Percentiles rank a stretch among this genome's conserved stretches.
These are phyloP conservation scores for rat (Rattus norvegicus) DNA, from an alignment of 2,113 vertebrate genomes.

Conservation along the genomic window DNA sequence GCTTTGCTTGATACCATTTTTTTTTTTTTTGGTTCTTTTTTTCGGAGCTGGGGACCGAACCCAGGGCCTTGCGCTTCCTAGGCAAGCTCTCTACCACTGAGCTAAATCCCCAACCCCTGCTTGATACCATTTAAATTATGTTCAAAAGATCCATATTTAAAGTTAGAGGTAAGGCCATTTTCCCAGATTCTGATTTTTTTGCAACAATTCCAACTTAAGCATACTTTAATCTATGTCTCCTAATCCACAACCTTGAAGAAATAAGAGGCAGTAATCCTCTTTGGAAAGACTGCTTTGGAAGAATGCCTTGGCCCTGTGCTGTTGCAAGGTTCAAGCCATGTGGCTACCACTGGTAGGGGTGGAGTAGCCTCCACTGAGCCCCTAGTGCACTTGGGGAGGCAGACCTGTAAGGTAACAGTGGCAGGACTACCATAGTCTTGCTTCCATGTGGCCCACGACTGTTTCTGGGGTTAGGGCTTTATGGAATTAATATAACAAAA, in stretches of 20 bases:
- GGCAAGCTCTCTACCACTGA: too few species aligned
- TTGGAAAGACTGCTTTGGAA: too few species aligned
- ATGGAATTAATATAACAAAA: rapidly evolving
- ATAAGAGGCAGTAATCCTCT: background rate
- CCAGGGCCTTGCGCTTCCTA: too few species aligned
- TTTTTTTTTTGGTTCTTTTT: too few species aligned
- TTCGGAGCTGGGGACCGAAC: too few species aligned
- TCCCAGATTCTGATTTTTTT: background rate
- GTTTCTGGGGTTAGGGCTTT: rapidly evolving
- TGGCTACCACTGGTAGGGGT: rapidly evolving
- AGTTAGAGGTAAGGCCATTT: background rate
- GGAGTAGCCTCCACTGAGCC: rapidly evolving
- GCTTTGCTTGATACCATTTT: background rate
- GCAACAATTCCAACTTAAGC: background rate
- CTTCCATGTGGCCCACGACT: too few species aligned
- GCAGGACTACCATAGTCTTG: too few species aligned
- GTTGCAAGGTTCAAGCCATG: too few species aligned
- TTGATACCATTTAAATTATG: background rate
- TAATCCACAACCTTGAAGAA: background rate
- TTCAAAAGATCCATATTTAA: background rate
- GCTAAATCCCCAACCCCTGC: too few species aligned
- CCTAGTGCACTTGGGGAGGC: rapidly evolving
- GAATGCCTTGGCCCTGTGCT: rapidly evolving
- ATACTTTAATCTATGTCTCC: background rate
- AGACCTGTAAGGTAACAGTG: background rate